These are phyloP conservation scores for Tragelaphus imberbis DNA, from an alignment of 2,113 vertebrate genomes.

Conservation along the genomic window DNA sequence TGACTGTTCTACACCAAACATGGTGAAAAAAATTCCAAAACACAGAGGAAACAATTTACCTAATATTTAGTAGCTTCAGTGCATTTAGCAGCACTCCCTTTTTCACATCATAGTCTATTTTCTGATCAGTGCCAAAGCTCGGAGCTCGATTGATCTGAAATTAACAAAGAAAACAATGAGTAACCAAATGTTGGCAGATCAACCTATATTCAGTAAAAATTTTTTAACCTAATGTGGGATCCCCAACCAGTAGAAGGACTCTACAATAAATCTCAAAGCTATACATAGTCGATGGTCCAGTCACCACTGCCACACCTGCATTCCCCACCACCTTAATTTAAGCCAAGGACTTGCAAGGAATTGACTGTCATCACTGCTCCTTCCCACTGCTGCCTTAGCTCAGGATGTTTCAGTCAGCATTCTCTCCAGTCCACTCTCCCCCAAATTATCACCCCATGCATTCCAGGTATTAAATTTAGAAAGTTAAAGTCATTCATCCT, in stretches of 20 bases:
- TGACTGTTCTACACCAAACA: neutral
- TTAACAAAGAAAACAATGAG: slow-evolving; percentile 52
- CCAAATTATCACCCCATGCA: neutral
- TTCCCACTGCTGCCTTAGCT: neutral
- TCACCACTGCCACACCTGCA: neutral
- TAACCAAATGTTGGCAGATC: neutral
- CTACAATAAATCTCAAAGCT: neutral
- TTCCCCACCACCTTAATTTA: neutral
- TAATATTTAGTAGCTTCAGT: slow-evolving; percentile 94
- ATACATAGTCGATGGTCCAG: neutral
- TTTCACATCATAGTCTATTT: slow-evolving; percentile 98
- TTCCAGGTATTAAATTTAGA: neutral
- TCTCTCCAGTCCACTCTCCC: neutral
- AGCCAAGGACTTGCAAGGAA: neutral
- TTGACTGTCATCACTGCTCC: rapidly evolving
- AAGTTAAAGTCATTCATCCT: neutral
- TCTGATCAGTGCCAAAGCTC: slow-evolving; percentile 98
- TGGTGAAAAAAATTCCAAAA: slow-evolving; percentile 15
- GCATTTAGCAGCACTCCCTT: slow-evolving; percentile 94
- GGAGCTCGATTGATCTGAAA: slow-evolving; percentile 97
- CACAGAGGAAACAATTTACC: slow-evolving; percentile 76
- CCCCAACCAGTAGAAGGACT: neutral
- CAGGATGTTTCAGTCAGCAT: neutral
- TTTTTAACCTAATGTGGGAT: neutral
- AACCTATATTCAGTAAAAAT: neutral